Percentiles rank a stretch among this genome's conserved stretches.
These are phyloP conservation scores for Teinopalpus imperialis DNA, from an alignment of 2,888 invertebrate species.

Conservation along the genomic window DNA sequence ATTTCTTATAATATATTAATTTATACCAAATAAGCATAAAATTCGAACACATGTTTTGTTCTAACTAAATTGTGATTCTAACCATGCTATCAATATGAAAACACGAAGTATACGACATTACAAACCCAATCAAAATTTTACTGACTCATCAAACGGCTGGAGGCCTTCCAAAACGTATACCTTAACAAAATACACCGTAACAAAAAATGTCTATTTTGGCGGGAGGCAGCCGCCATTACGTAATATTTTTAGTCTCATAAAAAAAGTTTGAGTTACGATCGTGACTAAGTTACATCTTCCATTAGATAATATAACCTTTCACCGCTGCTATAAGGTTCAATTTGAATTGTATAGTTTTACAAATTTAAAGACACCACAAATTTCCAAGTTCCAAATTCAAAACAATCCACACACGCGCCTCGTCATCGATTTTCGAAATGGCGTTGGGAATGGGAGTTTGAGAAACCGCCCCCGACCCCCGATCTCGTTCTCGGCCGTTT, in stretches of 20 bases:
- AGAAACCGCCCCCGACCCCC: constrained; percentile 36
- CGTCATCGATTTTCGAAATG: constrained; percentile 73
- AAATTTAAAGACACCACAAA: constrained; percentile 11
- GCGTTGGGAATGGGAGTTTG: constrained; percentile 45
- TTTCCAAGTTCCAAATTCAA: constrained; percentile 37
- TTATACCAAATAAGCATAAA: too few relatives aligned
- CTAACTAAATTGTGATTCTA: too few relatives aligned
- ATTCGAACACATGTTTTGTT: too few relatives aligned
- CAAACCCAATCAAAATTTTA: constrained; percentile 6
- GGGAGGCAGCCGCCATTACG: constrained; percentile 8
- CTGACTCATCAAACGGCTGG: background rate
- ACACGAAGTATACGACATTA: background rate
- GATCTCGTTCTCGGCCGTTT: constrained; percentile 2
- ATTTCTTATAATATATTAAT: too few relatives aligned
- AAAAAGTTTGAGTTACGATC: constrained; percentile 11
- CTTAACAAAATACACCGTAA: constrained; percentile 4
- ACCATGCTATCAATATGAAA: background rate
- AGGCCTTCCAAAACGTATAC: background rate
- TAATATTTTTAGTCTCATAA: constrained; percentile 17
- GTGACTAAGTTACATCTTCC: background rate
- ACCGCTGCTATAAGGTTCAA: background rate
- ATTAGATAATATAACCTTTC: background rate
- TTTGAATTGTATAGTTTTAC: background rate
- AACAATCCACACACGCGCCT: constrained; percentile 65
- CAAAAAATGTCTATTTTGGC: constrained; percentile 16